phyloP scores from a whole-genome alignment of 30 jellyfish, hydroid and myxozoan genomes.

The Turritopsis rubra region DNA sequence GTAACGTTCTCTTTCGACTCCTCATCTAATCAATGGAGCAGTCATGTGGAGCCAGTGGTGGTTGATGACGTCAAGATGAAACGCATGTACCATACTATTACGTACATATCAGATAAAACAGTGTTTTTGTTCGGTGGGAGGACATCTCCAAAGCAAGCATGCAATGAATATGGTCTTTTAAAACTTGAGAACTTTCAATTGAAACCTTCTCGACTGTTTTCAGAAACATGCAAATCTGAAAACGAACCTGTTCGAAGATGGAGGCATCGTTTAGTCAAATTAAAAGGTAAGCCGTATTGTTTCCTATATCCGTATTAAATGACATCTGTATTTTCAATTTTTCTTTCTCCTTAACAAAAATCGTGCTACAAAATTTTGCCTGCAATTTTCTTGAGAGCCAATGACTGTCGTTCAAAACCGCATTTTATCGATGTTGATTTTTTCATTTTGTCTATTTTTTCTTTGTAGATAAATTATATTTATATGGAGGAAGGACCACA shows the following conservation, averaged over 20 bases:
- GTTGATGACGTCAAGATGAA: neutral
- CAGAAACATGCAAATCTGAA: neutral
- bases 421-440: neutral
- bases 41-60: neutral
- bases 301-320: neutral
- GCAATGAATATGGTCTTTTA: conserved; percentile 38
- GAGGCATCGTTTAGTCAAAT: conserved; percentile 53
- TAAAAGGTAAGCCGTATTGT: conserved; percentile 28
- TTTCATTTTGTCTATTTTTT: neutral
- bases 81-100: conserved; percentile 43
- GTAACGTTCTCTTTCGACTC: neutral
- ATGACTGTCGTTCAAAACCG: neutral
- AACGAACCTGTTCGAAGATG: conserved; percentile 46
- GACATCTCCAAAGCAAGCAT: conserved; percentile 57
- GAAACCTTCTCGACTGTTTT: conserved; percentile 12
- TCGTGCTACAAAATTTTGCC: neutral
- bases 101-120: conserved; percentile 22
- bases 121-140: conserved; percentile 86
- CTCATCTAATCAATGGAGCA: neutral
- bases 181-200: neutral
- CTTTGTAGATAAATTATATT: neutral
- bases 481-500: conserved; percentile 48
- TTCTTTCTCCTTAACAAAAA: neutral
- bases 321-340: conserved; percentile 20
- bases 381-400: neutral